Evolutionary conservation across 2,888 invertebrate species (phyloP).

Genomic region (Thecophora atra): DNA sequence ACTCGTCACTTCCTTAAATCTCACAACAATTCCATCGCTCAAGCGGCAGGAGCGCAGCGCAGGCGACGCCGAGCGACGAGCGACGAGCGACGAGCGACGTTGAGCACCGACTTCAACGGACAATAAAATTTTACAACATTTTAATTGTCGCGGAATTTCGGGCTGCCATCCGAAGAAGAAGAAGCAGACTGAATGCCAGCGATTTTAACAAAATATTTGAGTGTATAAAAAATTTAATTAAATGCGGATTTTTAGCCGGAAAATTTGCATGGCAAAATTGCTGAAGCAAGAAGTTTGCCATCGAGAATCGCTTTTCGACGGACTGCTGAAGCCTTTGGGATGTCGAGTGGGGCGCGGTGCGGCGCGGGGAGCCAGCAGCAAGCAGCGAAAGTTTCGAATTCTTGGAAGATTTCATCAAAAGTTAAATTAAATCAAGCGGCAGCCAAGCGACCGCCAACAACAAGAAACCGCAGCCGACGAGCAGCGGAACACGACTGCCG

Average conservation of each 20-base stretch:
- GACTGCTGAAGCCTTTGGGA: too few relatives aligned
- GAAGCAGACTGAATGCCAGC: neutral
- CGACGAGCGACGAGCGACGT: neutral
- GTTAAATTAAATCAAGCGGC: neutral
- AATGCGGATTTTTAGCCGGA: too few relatives aligned
- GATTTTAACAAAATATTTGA: neutral
- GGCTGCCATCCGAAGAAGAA: neutral
- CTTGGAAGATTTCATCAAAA: conserved; percentile 28
- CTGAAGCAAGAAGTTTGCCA: too few relatives aligned
- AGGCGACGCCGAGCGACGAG: neutral
- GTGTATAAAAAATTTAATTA: conserved; percentile 9
- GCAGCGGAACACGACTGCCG: too few relatives aligned
- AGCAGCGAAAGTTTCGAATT: neutral
- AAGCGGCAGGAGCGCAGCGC: neutral
- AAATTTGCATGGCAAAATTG: too few relatives aligned
- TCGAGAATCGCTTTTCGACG: too few relatives aligned
- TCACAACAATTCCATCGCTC: neutral
- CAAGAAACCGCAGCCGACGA: conserved; percentile 14
- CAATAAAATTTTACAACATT: neutral
- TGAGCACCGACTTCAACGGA: neutral
- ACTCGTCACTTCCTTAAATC: conserved; percentile 8
- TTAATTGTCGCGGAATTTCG: conserved; percentile 23
- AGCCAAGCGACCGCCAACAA: conserved; percentile 16
- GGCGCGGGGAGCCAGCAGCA: too few relatives aligned
- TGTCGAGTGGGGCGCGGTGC: too few relatives aligned